Evolutionary conservation across 2,888 invertebrate species (phyloP), one percentile per base, ranked within the genome.

Genomic region (Drosophila peninsularis): DNA sequence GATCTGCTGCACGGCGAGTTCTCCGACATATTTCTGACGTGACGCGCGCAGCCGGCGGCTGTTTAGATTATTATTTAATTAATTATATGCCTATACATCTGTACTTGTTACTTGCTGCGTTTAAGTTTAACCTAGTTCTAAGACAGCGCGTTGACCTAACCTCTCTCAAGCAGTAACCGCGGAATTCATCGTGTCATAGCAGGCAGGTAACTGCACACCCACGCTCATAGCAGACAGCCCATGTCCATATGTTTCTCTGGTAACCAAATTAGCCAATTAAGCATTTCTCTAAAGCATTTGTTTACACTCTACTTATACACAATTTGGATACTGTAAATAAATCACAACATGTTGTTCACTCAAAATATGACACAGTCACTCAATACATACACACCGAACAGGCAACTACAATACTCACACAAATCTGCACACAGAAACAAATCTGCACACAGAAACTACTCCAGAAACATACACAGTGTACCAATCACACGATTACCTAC

Each of bases 21-120:
- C 49, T 78, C 86, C 4, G 92, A 92, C 56, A 72, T 92, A 61
- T 92, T 92, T 82, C 78, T 92, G 39, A 88, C 92, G 82, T 92
- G 91, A 92, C 53, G 6, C 19, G 14, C 13, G 9, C 90, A 24
- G 30, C 30, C 14, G 41, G 4, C 11, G 9, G 30, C 50, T 27
- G 49, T 13, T 53, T 67, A 72, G 72, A 41, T 58, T 77, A 71
- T 62, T 66, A 65, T 70, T 67, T 63, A 44, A 36, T 53, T 55
- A 63, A 49, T 66, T 41, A 41, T 41, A 19, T 11, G 19, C 41
- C 11, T 2, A 11, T 41, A 50, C 41, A 60, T 56, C 47, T 32
- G 17, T 62, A 50, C 58, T 64, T 73, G 63, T 72, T 77, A 78
- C 68, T 60, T 60, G 61, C 68, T 73, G 62, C 67, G 66, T 62